phyloP scores from a whole-genome alignment of 2,797 vertebrate species.

The Coranthus polyacanthus region DNA sequence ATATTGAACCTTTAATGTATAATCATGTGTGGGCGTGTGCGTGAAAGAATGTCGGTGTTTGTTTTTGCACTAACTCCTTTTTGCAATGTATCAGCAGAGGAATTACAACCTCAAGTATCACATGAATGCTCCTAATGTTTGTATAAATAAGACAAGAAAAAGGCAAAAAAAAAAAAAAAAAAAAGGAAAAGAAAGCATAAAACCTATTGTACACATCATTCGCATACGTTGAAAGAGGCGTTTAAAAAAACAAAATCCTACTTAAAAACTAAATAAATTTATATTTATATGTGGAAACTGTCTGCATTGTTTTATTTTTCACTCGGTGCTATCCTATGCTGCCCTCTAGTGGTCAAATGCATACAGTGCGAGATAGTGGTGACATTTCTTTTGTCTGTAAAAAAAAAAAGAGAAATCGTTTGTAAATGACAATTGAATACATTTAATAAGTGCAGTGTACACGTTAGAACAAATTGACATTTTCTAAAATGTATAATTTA shows the following conservation, averaged over 20 bases:
- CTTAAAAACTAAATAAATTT: slow-evolving; percentile 69
- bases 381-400: not conserved
- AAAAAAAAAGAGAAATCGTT: too few species aligned
- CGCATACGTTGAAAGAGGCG: slow-evolving; percentile 30
- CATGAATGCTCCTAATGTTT: slow-evolving; percentile 57
- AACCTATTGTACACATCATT: slow-evolving; percentile 40
- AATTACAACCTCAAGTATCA: slow-evolving; percentile 33
- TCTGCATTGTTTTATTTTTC: not conserved
- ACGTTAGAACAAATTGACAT: not conserved
- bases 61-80: slow-evolving; percentile 64
- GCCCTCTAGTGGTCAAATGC: slow-evolving; percentile 55
- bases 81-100: slow-evolving; percentile 50
- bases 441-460: slow-evolving; percentile 22
- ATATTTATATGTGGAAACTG: slow-evolving; percentile 77
- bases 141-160: slow-evolving; percentile 46
- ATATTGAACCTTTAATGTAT: slow-evolving; percentile 49
- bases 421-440: slow-evolving; percentile 5
- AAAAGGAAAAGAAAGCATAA: too few species aligned
- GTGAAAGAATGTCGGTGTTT: slow-evolving; percentile 46
- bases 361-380: not conserved
- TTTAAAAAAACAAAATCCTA: slow-evolving; percentile 46
- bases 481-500: slow-evolving; percentile 22
- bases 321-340: not conserved
- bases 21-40: slow-evolving; percentile 13
- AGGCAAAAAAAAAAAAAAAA: slow-evolving; percentile 34